Percentiles rank a stretch among this genome's conserved stretches.
These are phyloP conservation scores for Anser cygnoides DNA, from an alignment of 2,113 vertebrate genomes.

Conservation along the genomic window DNA sequence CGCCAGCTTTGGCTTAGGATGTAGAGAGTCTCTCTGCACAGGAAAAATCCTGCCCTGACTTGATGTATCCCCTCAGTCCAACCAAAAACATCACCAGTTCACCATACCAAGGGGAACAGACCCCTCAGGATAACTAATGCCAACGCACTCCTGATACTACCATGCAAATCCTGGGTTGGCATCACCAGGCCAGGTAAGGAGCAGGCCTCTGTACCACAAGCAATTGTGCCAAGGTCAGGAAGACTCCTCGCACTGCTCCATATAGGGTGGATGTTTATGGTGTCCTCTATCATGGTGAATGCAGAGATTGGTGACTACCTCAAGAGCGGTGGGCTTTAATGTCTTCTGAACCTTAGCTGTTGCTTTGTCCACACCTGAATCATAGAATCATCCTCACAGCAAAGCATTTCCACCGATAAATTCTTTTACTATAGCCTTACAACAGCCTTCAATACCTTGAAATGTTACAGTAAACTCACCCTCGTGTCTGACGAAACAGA, in stretches of 20 bases:
- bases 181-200: neutral
- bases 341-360: neutral
- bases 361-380: neutral
- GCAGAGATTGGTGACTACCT: neutral
- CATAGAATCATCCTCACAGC: neutral
- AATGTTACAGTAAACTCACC: neutral
- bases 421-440: neutral
- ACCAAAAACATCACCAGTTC: neutral
- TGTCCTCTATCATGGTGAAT: neutral
- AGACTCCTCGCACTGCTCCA: neutral
- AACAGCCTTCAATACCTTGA: neutral
- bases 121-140: neutral
- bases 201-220: rapidly evolving
- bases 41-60: neutral
- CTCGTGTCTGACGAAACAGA: neutral
- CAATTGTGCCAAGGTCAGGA: rapidly evolving
- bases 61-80: neutral
- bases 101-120: neutral
- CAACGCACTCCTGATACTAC: neutral
- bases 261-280: neutral
- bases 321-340: neutral
- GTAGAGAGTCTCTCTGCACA: neutral
- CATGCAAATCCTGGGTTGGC: neutral
- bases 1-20: neutral
- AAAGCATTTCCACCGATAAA: neutral